Base-by-base conservation (phyloP, 2,888 invertebrate species). In the Margaritifera margaritifera region DNA sequence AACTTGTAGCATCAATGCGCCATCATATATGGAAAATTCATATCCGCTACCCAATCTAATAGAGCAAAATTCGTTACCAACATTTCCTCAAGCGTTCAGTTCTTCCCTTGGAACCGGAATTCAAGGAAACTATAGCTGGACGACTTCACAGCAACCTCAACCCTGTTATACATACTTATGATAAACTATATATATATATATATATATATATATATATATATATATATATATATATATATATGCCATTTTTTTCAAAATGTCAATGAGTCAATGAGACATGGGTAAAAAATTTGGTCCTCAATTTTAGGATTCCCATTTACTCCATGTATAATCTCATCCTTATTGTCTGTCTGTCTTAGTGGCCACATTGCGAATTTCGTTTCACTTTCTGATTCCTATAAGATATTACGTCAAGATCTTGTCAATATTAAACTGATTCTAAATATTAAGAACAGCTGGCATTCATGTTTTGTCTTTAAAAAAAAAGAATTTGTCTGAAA, bases 61-160 rank as follows among this genome's bases (percentile, higher is more conserved):
- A 27, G 27, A 24, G 22, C 55, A 64, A 50, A 67, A 68, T 60
- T 56, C 68, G 15, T 57, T 80, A 2, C 80, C 80, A 24, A 66
- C 78, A 62, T 80, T 80, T 71, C 80, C 80, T 50, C 80, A 80
- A 65, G 79, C 80, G 4, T 80, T 80, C 55, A 75, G 72, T 70
- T 42, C 51, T 55, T 27, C 50, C 31, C 27, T 56, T 11, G 52
- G 67, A 56, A 20, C 66, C 62, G 54, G 25, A 51, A 31, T 56
- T 27, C 25, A 55, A 27, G 22, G 52, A 51, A 42, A 59, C 27
- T 59, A 56, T 66, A 51, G 64, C 42, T 62, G 69, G 74, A n/a
- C 59, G 25, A 69, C 66, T 6, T 8, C 56, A 24, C 62, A 65
- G 42, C 22, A 42, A 19, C 60, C n/a, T 57, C 74, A 79, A 54